A percentile compares a stretch with the other conserved stretches of the same genome.
Conservation (phyloP, 2,797 vertebrate species). For the Poecilia picta region DNA sequence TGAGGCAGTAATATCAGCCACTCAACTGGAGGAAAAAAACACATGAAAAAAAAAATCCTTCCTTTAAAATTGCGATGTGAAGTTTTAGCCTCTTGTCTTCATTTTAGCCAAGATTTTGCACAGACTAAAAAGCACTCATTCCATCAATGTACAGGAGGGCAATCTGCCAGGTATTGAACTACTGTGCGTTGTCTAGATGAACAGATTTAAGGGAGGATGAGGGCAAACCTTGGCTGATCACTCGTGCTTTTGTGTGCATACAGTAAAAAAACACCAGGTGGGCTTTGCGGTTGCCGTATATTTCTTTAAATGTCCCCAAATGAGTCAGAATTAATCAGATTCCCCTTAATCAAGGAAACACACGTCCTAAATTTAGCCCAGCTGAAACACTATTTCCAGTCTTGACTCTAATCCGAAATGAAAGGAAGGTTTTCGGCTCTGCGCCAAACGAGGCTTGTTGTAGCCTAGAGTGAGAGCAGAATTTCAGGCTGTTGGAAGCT, state of each 20-base stretch:
- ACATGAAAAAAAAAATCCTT: constrained; percentile 27
- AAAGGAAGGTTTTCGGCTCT: constrained; percentile 38
- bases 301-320: constrained; percentile 23
- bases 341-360: constrained; percentile 20
- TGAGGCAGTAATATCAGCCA: constrained; percentile 66
- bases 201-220: constrained; percentile 11
- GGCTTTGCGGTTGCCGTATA: constrained; percentile 14
- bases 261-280: constrained; percentile 35
- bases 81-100: constrained; percentile 52
- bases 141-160: constrained; percentile 41
- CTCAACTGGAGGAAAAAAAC: constrained; percentile 60
- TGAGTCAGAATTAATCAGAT: constrained; percentile 29
- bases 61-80: constrained; percentile 56
- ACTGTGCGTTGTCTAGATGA: constrained; percentile 49
- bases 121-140: constrained; percentile 64
- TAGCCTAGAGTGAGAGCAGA: constrained; percentile 46
- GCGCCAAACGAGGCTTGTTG: constrained; percentile 40
- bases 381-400: constrained; percentile 23
- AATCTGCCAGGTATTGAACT: constrained; percentile 43
- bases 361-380: constrained; percentile 29
- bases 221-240: constrained; percentile 16
- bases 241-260: constrained; percentile 6
- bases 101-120: constrained; percentile 62
- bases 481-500: constrained; percentile 55
- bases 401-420: constrained; percentile 51